Percentiles rank a stretch among this genome's conserved stretches.
phyloP scores from a whole-genome alignment of 1,140 invertebrate species.

The Oryctes rhinoceros region DNA sequence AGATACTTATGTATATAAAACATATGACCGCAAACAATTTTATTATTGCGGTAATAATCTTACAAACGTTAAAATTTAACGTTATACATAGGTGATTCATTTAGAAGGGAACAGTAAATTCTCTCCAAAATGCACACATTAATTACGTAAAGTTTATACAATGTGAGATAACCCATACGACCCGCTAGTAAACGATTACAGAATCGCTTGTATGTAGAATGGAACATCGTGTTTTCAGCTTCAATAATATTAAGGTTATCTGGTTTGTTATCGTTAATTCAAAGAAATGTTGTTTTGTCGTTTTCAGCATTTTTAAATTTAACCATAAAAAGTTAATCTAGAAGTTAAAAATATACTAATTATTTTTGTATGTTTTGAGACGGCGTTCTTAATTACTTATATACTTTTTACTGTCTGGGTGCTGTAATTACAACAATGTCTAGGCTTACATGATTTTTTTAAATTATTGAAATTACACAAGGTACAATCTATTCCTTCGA shows the following conservation, averaged over 20 bases:
- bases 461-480: no score
- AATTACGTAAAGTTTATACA: conserved; percentile 1
- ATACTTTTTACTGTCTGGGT: no score
- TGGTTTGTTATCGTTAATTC: conserved; percentile 6
- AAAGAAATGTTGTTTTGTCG: not conserved
- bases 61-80: not conserved
- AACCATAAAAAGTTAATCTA: no score
- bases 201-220: not conserved
- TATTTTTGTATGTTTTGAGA: no score
- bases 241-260: conserved; percentile 12
- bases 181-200: not conserved
- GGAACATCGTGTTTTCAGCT: not conserved
- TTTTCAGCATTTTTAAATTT: conserved; percentile 1
- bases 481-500: no score
- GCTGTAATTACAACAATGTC: no score
- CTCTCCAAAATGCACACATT: not conserved
- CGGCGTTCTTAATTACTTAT: no score
- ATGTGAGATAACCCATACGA: conserved; percentile 4
- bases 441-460: no score
- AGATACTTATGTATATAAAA: no score
- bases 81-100: conserved; percentile 12
- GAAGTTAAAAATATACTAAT: no score
- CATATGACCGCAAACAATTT: no score
- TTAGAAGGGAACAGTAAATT: not conserved
- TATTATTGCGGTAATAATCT: not conserved